Evolutionary conservation across 2,113 vertebrate genomes (phyloP).

Genomic region (Notechis scutatus): DNA sequence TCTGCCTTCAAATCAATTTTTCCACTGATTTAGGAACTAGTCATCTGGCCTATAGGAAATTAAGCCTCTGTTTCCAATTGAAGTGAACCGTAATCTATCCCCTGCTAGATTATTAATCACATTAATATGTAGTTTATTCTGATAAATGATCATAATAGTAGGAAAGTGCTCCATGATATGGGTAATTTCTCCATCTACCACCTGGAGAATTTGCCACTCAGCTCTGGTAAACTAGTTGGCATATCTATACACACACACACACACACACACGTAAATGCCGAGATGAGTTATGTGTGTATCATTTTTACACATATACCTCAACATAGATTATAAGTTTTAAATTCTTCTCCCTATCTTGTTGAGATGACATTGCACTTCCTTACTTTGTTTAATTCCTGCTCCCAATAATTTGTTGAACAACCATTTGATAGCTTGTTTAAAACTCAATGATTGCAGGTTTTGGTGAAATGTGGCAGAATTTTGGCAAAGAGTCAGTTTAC

Average conservation of each 20-base stretch:
- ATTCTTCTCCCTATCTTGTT: not conserved
- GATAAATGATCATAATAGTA: not conserved
- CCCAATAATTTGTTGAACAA: not conserved
- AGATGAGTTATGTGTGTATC: not conserved
- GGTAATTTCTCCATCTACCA: not conserved
- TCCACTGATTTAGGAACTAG: not conserved
- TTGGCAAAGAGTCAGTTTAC: not conserved
- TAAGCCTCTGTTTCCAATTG: not conserved
- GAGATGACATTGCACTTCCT: not conserved
- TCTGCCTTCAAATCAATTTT: not conserved
- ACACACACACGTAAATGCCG: not conserved
- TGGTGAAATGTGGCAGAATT: not conserved
- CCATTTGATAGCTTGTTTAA: not conserved
- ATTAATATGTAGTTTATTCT: not conserved
- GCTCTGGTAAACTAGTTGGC: not conserved
- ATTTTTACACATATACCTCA: not conserved
- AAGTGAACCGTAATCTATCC: not conserved
- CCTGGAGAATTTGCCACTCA: not conserved
- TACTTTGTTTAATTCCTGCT: not conserved
- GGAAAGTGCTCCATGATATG: not conserved
- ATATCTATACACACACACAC: not conserved
- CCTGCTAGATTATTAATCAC: not conserved
- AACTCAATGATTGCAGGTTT: not conserved
- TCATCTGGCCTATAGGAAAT: not conserved
- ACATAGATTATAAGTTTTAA: no score